Conservation (phyloP, 2,797 vertebrate genomes). For the Chelon labrosus region DNA sequence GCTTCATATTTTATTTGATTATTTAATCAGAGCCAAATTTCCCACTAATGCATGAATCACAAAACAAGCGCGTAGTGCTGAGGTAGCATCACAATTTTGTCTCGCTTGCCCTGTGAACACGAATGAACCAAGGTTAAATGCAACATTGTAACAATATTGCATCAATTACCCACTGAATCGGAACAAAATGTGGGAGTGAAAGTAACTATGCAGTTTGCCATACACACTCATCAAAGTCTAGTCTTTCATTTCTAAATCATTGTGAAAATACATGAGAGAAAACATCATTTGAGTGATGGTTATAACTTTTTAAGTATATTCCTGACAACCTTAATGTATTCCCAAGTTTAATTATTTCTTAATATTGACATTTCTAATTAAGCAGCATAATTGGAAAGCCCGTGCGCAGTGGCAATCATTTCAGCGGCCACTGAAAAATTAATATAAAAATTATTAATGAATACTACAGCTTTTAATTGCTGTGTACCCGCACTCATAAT, state of each 20-base stretch:
- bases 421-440: conserved; percentile 83
- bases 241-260: conserved; percentile 68
- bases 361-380: conserved; percentile 90
- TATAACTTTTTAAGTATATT: conserved; percentile 77
- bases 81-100: no score
- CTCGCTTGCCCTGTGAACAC: no score
- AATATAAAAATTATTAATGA: conserved; percentile 89
- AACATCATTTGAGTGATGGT: conserved; percentile 73
- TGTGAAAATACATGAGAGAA: conserved; percentile 67
- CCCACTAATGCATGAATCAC: no score
- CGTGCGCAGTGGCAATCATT: conserved; percentile 83
- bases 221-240: conserved; percentile 59
- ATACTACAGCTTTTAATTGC: conserved; percentile 86
- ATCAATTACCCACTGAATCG: no score
- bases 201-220: conserved; percentile 25
- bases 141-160: no score
- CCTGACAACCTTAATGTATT: conserved; percentile 84
- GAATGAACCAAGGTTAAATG: no score
- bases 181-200: no score
- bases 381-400: conserved; percentile 86
- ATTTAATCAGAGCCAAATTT: no score
- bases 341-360: conserved; percentile 86
- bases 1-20: no score
- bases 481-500: conserved; percentile 84
- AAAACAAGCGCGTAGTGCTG: no score